These are phyloP conservation scores for Heliconius melpomene DNA, from an alignment of 1,140 invertebrate species.

Conservation along the genomic window DNA sequence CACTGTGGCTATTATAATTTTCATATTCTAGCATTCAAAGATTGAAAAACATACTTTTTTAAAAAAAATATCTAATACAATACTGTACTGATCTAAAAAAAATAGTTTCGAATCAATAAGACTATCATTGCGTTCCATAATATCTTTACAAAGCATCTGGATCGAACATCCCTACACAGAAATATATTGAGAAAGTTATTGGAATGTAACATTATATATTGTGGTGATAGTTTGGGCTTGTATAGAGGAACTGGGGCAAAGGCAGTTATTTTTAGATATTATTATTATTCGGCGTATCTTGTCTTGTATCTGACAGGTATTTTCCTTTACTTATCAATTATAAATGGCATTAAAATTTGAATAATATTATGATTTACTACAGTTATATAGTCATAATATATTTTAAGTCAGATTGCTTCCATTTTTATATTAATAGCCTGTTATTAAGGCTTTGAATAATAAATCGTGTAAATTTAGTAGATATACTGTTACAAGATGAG, in stretches of 20 bases:
- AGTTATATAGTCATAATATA: background rate
- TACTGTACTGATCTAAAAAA: too few relatives aligned
- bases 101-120: too few relatives aligned
- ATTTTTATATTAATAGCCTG: too few relatives aligned
- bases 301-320: background rate
- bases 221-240: slow-evolving; percentile 17
- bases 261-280: slow-evolving; percentile 39
- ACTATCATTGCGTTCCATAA: too few relatives aligned
- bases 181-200: background rate
- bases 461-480: slow-evolving; percentile 14
- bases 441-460: background rate
- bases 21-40: too few relatives aligned
- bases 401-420: background rate
- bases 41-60: too few relatives aligned
- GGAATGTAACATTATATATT: slow-evolving; percentile 48
- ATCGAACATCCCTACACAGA: too few relatives aligned
- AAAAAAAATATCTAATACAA: too few relatives aligned
- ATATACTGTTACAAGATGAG: slow-evolving; percentile 52
- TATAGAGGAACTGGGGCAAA: slow-evolving; percentile 49
- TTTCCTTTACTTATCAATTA: background rate
- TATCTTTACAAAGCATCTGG: too few relatives aligned
- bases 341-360: background rate
- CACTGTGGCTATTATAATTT: too few relatives aligned
- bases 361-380: background rate
- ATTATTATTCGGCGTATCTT: background rate